Evolutionary conservation across 2,797 vertebrate genomes (phyloP).

Genomic region (Lindbergichthys nudifrons): DNA sequence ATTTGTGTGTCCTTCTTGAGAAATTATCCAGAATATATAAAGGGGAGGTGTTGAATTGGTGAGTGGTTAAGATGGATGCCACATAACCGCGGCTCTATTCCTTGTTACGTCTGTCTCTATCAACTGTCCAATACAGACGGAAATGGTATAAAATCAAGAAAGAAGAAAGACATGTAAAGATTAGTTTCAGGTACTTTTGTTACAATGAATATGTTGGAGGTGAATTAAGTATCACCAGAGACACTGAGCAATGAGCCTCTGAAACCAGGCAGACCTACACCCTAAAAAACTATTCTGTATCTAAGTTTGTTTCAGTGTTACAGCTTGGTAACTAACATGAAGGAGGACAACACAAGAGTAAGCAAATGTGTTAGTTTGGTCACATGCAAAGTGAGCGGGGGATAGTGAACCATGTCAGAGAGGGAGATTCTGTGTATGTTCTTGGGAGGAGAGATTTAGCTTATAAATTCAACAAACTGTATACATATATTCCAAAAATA

Average conservation of each 20-base stretch:
- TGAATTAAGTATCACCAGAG: neutral
- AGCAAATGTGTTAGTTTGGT: neutral
- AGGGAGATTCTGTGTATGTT: neutral
- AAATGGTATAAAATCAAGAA: neutral
- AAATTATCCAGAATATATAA: constrained; percentile 12
- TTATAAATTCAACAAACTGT: neutral
- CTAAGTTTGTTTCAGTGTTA: neutral
- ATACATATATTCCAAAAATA: constrained; percentile 15
- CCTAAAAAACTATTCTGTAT: neutral
- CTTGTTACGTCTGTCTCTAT: neutral
- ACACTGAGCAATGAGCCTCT: neutral
- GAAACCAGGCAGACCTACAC: neutral
- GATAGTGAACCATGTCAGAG: neutral
- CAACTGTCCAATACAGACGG: neutral
- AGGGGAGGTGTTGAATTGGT: fast-evolving
- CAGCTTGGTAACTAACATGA: neutral
- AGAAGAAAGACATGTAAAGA: neutral
- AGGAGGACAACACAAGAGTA: neutral
- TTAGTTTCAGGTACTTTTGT: neutral
- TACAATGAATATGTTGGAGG: neutral
- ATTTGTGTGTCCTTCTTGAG: neutral
- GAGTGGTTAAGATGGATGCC: neutral
- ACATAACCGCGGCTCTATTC: neutral
- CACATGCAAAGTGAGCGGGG: constrained; percentile 20
- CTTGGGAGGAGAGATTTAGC: neutral